Evolutionary conservation across 2,113 vertebrate species (phyloP), one percentile per base, ranked within the genome.

Genomic region (Callaeas wilsoni): DNA sequence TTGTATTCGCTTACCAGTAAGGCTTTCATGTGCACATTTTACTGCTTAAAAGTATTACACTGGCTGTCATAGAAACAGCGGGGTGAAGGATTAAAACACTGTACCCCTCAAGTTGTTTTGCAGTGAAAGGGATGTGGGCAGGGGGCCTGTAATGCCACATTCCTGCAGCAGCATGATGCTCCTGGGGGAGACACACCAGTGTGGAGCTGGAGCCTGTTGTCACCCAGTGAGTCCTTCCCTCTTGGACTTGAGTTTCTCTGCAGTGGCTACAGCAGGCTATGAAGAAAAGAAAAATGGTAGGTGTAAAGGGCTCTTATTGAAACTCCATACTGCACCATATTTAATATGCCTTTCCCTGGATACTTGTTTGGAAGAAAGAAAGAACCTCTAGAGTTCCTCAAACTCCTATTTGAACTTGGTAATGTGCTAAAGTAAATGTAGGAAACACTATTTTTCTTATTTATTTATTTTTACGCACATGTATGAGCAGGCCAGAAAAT

Each of bases 131-230:
- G 10, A 8, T 16, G 7, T 3, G 7, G 39, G 14, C 1, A 3
- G 16, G 13, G 5, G 12, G 26, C n/a, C 50, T 9, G 8, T 27
- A 29, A 3, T 16, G 11, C 7, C 7, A 0, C 2, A 6, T 65
- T 83, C 17, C 37, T 68, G 27, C 53, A 2, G 1, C 16, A 30
- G 14, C 0, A 1, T 4, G 25, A 7, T 47, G 44, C 16, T 60
- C 7, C 1, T 6, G 8, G n/a, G 11, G 6, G 4, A 8, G 39
- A 33, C 14, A 33, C 33, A 23, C 4, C 46, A 62, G 5, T 13
- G 5, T 16, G 47, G 29, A 62, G 23, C 19, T 62, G 55, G 10
- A 52, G 12, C 15, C 22, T 13, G 10, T 13, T 62, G 46, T n/a
- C 33, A 69, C 16, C 16, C 47, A 39, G 13, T 62, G 46, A 46